These are phyloP conservation scores for Prionailurus bengalensis DNA, from an alignment of 2,113 vertebrate genomes.

Conservation along the genomic window DNA sequence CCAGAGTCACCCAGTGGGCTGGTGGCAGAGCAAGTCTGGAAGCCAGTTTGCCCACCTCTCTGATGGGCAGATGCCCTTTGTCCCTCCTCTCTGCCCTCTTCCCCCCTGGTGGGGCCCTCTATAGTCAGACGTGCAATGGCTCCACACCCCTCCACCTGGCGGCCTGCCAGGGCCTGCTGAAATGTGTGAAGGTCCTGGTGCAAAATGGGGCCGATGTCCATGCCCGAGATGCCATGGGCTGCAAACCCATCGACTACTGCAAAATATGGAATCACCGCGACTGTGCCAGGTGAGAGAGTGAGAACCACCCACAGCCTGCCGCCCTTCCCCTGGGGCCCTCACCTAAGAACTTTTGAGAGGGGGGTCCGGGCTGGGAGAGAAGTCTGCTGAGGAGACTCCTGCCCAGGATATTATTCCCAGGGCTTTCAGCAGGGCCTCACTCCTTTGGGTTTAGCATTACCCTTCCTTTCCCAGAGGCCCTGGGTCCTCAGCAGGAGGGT, in stretches of 20 bases:
- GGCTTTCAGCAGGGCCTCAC: background rate
- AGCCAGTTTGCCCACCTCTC: background rate
- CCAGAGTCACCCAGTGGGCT: background rate
- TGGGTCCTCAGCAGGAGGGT: background rate
- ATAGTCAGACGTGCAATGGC: slow-evolving; percentile 67
- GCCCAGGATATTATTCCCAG: background rate
- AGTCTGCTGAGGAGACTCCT: background rate
- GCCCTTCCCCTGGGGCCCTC: background rate
- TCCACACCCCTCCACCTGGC: slow-evolving; percentile 84
- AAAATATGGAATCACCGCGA: slow-evolving; percentile 77
- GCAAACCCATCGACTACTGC: slow-evolving; percentile 82
- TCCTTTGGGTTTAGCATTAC: background rate
- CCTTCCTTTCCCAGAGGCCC: background rate
- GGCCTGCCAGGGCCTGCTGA: slow-evolving; percentile 70
- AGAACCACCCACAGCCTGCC: background rate
- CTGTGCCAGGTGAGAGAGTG: slow-evolving; percentile 81
- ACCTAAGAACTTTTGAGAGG: background rate
- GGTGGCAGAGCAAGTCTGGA: background rate
- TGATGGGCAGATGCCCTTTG: background rate
- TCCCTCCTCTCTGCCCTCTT: background rate
- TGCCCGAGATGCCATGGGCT: slow-evolving; percentile 46
- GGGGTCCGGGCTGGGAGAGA: background rate
- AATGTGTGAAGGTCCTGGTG: slow-evolving; percentile 76
- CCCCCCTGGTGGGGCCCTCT: background rate
- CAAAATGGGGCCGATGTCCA: slow-evolving; percentile 81